Evolutionary conservation across 2,113 vertebrate species (phyloP).

Genomic region (Mobula birostris): DNA sequence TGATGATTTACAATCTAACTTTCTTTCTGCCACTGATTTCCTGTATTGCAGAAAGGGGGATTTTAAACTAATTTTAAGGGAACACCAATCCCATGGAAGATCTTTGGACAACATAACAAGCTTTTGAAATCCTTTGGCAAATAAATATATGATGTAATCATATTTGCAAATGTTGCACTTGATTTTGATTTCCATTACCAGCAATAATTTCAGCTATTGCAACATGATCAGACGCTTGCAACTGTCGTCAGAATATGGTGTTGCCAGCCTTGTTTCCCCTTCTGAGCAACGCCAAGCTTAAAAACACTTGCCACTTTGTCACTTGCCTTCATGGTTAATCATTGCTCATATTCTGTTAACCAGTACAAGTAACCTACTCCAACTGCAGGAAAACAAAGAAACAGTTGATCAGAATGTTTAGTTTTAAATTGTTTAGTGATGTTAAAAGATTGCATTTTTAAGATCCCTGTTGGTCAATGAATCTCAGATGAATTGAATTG

Average conservation of each 20-base stretch:
- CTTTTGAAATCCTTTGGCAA: background rate
- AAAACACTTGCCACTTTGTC: background rate
- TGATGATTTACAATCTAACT: too few species aligned
- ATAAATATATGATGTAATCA: background rate
- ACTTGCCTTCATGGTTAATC: conserved; percentile 3
- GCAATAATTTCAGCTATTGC: background rate
- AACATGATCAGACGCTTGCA: background rate
- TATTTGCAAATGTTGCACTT: background rate
- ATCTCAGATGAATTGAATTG: background rate
- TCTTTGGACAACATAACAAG: background rate
- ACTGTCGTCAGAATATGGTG: background rate
- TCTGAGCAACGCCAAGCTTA: background rate
- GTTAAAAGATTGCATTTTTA: background rate
- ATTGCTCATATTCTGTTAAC: background rate
- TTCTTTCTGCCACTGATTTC: background rate
- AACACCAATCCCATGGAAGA: background rate
- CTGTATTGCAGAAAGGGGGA: background rate
- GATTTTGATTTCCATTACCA: background rate
- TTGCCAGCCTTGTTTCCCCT: background rate
- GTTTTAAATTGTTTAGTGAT: background rate
- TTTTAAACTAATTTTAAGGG: background rate
- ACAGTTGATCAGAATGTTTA: background rate
- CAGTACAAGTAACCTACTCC: background rate
- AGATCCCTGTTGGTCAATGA: background rate
- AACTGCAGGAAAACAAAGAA: background rate